Evolutionary conservation across 2,888 invertebrate species (phyloP).

Genomic region (Ceramica pisi): DNA sequence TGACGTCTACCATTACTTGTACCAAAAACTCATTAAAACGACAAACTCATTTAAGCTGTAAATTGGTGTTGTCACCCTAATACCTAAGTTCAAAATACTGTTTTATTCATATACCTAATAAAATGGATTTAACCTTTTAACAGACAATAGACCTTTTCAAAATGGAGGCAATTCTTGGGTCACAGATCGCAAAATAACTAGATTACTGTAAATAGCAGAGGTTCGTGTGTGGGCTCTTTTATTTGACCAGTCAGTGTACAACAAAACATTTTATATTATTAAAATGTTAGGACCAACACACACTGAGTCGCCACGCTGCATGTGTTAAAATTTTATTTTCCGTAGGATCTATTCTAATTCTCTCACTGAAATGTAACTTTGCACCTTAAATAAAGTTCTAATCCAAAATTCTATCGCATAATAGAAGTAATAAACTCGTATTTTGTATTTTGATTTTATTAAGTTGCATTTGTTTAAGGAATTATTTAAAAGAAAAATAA

Average conservation of each 20-base stretch:
- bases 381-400: too few relatives aligned
- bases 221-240: slow-evolving; percentile 24
- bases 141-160: not conserved
- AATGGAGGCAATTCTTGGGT: not conserved
- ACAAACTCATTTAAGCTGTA: not conserved
- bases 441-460: too few relatives aligned
- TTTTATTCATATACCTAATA: not conserved
- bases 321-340: too few relatives aligned
- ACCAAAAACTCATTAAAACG: too few relatives aligned
- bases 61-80: not conserved
- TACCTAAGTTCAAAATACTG: not conserved
- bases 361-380: too few relatives aligned
- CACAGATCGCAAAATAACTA: not conserved
- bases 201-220: not conserved
- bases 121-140: not conserved
- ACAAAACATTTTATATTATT: slow-evolving; percentile 26
- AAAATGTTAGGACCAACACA: not conserved
- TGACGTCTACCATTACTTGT: too few relatives aligned
- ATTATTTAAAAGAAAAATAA: too few relatives aligned
- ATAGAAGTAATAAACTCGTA: too few relatives aligned
- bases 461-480: too few relatives aligned
- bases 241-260: slow-evolving; percentile 11
- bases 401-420: too few relatives aligned
- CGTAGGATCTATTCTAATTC: too few relatives aligned
- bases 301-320: not conserved